These are phyloP conservation scores for Natrix natrix DNA, from an alignment of 2,797 vertebrate genomes.

Conservation along the genomic window DNA sequence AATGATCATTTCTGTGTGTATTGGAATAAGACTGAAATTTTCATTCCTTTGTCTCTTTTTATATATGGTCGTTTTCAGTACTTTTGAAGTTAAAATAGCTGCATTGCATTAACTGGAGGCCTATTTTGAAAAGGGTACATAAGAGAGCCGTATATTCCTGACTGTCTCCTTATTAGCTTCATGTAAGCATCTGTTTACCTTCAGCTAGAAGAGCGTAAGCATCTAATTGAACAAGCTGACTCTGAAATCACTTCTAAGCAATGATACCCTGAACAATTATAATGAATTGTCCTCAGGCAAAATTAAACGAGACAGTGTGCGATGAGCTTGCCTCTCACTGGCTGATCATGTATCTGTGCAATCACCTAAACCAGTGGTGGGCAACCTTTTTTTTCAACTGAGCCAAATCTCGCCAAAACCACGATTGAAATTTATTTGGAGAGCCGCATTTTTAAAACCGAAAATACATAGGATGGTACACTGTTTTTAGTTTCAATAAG, in stretches of 20 bases:
- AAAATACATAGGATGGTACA: too few relatives aligned
- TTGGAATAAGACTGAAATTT: neutral
- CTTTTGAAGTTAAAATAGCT: neutral
- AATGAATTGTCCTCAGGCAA: neutral
- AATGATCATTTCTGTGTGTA: neutral
- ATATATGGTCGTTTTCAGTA: neutral
- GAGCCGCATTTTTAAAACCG: too few relatives aligned
- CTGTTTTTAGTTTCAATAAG: too few relatives aligned
- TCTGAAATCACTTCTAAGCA: neutral
- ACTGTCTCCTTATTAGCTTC: neutral
- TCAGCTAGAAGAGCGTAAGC: neutral
- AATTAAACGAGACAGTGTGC: neutral
- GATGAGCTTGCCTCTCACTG: neutral
- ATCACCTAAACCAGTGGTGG: neutral
- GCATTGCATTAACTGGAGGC: neutral
- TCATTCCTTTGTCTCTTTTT: neutral
- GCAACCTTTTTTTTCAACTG: too few relatives aligned
- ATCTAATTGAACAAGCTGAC: neutral
- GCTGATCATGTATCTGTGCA: neutral
- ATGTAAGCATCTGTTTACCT: neutral
- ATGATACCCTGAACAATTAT: neutral
- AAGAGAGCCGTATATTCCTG: neutral
- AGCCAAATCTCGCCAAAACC: too few relatives aligned
- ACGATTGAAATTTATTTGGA: too few relatives aligned
- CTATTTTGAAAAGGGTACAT: neutral